Percentiles rank a stretch among this genome's conserved stretches.
phyloP scores from a whole-genome alignment of 2,888 invertebrate genomes.

The Trichogramma dendrolimi region DNA sequence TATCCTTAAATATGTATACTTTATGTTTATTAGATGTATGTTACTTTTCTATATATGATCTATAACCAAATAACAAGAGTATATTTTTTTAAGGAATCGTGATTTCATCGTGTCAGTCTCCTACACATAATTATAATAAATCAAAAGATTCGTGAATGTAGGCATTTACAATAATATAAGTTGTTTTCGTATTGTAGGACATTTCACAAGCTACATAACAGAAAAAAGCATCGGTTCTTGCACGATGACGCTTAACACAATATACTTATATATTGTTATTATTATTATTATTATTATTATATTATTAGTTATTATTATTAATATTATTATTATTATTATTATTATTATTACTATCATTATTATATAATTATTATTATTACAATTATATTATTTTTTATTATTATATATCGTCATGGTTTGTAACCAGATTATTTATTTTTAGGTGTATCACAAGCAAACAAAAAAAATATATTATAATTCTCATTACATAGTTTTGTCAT shows the following conservation, averaged over 20 bases:
- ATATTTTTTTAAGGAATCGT: conserved; percentile 30
- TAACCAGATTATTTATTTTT: conserved; percentile 21
- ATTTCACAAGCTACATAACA: too few relatives aligned
- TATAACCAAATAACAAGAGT: conserved; percentile 23
- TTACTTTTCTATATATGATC: conserved; percentile 20
- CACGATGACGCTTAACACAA: conserved; percentile 12
- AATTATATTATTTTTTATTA: too few relatives aligned
- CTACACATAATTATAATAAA: conserved; percentile 24
- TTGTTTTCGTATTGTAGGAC: conserved; percentile 6
- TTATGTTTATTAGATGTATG: conserved; percentile 25
- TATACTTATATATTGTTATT: conserved; percentile 8
- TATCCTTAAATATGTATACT: background rate
- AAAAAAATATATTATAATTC: conserved; percentile 28
- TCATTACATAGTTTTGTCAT: conserved; percentile 22
- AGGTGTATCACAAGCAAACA: conserved; percentile 30
- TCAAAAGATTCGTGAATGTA: conserved; percentile 25
- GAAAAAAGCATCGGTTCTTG: conserved; percentile 9
- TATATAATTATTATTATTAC: background rate
- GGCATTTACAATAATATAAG: conserved; percentile 26
- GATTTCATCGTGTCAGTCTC: conserved; percentile 29
- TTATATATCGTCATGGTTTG: conserved; percentile 11
- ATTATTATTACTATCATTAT: conserved; percentile 19
- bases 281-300: background rate
- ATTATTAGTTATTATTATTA: too few relatives aligned
- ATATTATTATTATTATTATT: background rate